Conservation (phyloP, 2,113 vertebrate species). For the Hippocampus mohnikei region DNA sequence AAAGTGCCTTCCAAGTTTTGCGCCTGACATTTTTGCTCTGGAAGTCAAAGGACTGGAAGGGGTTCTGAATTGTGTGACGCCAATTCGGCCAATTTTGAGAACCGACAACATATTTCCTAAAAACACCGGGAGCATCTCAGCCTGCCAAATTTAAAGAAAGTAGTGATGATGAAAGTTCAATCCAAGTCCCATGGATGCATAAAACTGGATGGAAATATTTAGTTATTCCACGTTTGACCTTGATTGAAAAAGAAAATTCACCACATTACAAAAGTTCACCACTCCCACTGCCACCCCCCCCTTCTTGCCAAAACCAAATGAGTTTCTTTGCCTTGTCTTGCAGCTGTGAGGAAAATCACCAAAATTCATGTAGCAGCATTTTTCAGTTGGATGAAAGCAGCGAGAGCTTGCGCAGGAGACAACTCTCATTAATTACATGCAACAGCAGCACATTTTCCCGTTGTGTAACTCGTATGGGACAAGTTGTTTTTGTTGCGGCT, state of each 20-base stretch:
- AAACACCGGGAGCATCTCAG: constrained; percentile 16
- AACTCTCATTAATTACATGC: constrained; percentile 32
- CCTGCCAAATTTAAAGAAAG: constrained; percentile 1
- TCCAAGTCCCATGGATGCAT: neutral
- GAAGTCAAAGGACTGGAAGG: constrained; percentile 6
- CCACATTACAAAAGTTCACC: constrained; percentile 24
- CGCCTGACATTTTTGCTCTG: constrained; percentile 8
- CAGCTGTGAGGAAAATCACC: constrained; percentile 29
- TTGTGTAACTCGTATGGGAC: constrained; percentile 31
- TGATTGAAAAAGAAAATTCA: constrained; percentile 15
- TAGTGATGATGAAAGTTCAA: constrained; percentile 8
- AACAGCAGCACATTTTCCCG: constrained; percentile 20
- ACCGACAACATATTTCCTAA: constrained; percentile 3
- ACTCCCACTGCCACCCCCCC: neutral
- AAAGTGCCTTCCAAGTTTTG: constrained; percentile 32
- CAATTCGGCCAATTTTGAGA: constrained; percentile 7
- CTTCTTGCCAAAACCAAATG: constrained; percentile 11
- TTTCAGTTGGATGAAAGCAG: constrained; percentile 29
- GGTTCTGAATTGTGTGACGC: constrained; percentile 2
- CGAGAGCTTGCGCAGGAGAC: neutral
- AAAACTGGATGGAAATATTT: constrained; percentile 18
- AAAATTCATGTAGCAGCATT: constrained; percentile 31
- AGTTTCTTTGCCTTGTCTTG: constrained; percentile 25
- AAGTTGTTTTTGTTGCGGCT: neutral
- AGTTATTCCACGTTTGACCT: constrained; percentile 1